Base-by-base conservation (phyloP, 1,140 invertebrate species). In the Drosophila orosa region DNA sequence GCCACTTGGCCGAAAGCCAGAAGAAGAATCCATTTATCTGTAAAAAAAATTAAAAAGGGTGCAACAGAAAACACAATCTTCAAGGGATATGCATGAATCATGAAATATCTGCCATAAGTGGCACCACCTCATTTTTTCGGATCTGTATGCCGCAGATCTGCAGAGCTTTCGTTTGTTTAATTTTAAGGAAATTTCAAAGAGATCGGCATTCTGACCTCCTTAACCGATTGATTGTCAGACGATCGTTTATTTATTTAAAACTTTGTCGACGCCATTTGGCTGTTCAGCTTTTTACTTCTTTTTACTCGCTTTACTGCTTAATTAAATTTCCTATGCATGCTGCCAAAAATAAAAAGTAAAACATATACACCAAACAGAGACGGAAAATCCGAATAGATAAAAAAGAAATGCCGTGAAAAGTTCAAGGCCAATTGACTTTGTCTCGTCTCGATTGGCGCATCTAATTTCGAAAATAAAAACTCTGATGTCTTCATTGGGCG, bases 341-440 rank as follows among this genome's bases (percentile, higher is more conserved):
- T 86, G 83, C 83, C 83, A 86, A 80, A 72, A 47, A 69, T 69
- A 67, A 74, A 56, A 59, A 75, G 56, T 35, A 44, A 58, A 74
- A 65, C 44, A 65, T 61, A 67, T 60, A 61, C 31, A 57, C 22
- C 19, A 40, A 42, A 65, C n/a, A 29, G 37, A 54, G 66, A 65
- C 33, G 56, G 48, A 52, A 61, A 66, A 15, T 52, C 69, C 10
- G 60, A 84, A 57, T 37, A 52, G 59, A 39, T 39, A 50, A 29
- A 31, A 37, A 57, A 57, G 12, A 63, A 45, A 58, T 63, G 48
- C 44, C 62, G 47, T 45, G 22, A 44, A 68, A 71, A 75, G 82
- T 86, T 86, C 82, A 86, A 82, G 83, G 82, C 83, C 83, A 86
- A 82, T 86, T 72, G 56, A 82, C 48, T 65, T 47, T 52, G 62